These are phyloP conservation scores for Neodiprion pinetum DNA, from an alignment of 1,140 invertebrate genomes.

Conservation along the genomic window DNA sequence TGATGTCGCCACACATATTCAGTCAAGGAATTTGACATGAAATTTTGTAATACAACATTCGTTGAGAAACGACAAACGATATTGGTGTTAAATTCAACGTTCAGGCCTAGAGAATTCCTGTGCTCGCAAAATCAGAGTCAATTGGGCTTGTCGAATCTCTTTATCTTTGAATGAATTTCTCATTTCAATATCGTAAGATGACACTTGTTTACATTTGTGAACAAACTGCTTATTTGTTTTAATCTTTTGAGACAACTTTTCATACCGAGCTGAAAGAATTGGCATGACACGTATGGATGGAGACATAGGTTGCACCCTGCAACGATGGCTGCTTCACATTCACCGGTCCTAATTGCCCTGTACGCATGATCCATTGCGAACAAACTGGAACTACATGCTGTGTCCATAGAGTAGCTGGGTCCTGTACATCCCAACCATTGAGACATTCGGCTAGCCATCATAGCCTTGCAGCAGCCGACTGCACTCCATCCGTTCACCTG, in stretches of 20 bases:
- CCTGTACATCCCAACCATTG: slow-evolving; percentile 74
- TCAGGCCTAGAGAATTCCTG: no score
- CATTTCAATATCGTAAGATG: no score
- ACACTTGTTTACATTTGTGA: no score
- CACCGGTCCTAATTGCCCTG: slow-evolving; percentile 74
- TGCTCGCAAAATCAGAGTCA: no score
- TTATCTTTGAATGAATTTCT: no score
- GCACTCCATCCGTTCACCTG: slow-evolving; percentile 57
- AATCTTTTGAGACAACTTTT: not conserved
- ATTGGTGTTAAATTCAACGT: no score
- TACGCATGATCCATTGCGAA: slow-evolving; percentile 86
- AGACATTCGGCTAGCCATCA: slow-evolving; percentile 91
- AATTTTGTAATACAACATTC: no score
- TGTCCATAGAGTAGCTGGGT: slow-evolving; percentile 86
- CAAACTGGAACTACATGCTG: slow-evolving; percentile 89
- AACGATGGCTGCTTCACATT: slow-evolving; percentile 88
- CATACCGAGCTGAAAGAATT: slow-evolving; percentile 69
- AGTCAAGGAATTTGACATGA: no score
- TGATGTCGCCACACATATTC: no score
- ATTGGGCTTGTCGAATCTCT: no score
- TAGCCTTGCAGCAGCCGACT: slow-evolving; percentile 80
- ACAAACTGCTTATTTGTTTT: no score
- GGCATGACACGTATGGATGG: slow-evolving; percentile 84
- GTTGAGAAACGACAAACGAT: no score
- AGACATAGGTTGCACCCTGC: slow-evolving; percentile 83